phyloP scores from a whole-genome alignment of 2,113 vertebrate species.

The Oxygymnocypris stewartii region DNA sequence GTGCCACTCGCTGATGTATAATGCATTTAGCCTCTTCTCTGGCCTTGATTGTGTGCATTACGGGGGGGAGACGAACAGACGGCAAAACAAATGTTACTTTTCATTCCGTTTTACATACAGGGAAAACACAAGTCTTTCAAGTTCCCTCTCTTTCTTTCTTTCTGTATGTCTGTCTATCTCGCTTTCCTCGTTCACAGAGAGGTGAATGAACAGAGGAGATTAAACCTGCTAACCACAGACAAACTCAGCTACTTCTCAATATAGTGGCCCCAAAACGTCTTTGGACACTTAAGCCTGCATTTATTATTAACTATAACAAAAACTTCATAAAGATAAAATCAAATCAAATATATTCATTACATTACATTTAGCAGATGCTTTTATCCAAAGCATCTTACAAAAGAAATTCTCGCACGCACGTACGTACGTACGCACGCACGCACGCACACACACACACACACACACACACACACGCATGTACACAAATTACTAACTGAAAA shows the following conservation, averaged over 20 bases:
- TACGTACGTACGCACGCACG: too few species aligned
- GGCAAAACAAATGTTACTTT: slow-evolving; percentile 75
- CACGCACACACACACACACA: too few species aligned
- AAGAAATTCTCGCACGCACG: too few species aligned
- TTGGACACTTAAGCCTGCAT: neutral
- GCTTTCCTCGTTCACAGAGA: neutral
- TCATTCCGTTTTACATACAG: slow-evolving; percentile 68
- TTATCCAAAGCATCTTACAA: too few species aligned
- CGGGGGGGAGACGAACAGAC: slow-evolving; percentile 64
- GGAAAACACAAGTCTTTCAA: slow-evolving; percentile 73
- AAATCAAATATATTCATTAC: neutral
- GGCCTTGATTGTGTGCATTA: slow-evolving; percentile 76
- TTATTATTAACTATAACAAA: neutral
- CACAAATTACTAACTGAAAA: too few species aligned
- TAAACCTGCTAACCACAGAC: neutral
- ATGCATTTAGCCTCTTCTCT: slow-evolving; percentile 77
- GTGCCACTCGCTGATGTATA: slow-evolving; percentile 72
- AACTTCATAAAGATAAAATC: neutral
- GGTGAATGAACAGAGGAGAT: slow-evolving; percentile 19
- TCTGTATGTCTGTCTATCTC: slow-evolving; percentile 9
- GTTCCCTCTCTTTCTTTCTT: slow-evolving; percentile 51
- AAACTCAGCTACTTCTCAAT: neutral
- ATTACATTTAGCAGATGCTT: too few species aligned
- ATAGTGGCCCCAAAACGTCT: neutral
- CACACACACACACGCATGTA: too few species aligned